These are phyloP conservation scores for Pseudoatta argentina DNA, from an alignment of 1,140 invertebrate species.

Conservation along the genomic window DNA sequence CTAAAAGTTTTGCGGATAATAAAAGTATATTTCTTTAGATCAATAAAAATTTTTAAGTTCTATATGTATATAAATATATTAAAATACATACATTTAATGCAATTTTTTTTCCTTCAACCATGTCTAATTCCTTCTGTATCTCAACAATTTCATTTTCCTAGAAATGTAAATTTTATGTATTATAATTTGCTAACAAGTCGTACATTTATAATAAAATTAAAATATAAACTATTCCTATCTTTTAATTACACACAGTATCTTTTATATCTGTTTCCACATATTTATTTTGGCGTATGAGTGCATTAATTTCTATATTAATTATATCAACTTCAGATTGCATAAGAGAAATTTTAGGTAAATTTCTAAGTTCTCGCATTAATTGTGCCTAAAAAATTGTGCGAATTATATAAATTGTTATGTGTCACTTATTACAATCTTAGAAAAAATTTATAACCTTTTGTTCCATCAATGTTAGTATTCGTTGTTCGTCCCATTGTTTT, in stretches of 20 bases:
- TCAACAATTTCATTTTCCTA: slow-evolving; percentile 91
- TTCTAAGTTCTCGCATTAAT: slow-evolving; percentile 93
- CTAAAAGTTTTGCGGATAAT: slow-evolving; percentile 44
- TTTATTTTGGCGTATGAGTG: slow-evolving; percentile 96
- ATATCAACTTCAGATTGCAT: slow-evolving; percentile 99
- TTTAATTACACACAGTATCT: slow-evolving; percentile 88
- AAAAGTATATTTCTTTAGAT: slow-evolving; percentile 41
- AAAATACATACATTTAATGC: slow-evolving; percentile 30
- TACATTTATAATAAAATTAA: neutral
- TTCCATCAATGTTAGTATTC: slow-evolving; percentile 93
- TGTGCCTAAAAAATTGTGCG: slow-evolving; percentile 88
- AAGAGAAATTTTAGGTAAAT: slow-evolving; percentile 97
- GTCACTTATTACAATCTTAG: neutral
- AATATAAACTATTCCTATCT: slow-evolving; percentile 59
- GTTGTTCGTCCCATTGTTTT: slow-evolving; percentile 98
- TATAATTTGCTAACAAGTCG: slow-evolving; percentile 13
- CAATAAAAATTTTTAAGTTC: neutral
- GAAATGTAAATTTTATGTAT: slow-evolving; percentile 63
- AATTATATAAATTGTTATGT: slow-evolving; percentile 23
- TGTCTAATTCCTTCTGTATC: slow-evolving; percentile 85
- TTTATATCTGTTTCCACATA: slow-evolving; percentile 96
- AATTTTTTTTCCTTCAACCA: neutral
- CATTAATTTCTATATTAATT: slow-evolving; percentile 97
- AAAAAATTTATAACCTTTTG: slow-evolving; percentile 86
- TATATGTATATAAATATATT: neutral